Evolutionary conservation across 2,888 invertebrate species (phyloP).

Genomic region (Hirtodrosophila duncani): DNA sequence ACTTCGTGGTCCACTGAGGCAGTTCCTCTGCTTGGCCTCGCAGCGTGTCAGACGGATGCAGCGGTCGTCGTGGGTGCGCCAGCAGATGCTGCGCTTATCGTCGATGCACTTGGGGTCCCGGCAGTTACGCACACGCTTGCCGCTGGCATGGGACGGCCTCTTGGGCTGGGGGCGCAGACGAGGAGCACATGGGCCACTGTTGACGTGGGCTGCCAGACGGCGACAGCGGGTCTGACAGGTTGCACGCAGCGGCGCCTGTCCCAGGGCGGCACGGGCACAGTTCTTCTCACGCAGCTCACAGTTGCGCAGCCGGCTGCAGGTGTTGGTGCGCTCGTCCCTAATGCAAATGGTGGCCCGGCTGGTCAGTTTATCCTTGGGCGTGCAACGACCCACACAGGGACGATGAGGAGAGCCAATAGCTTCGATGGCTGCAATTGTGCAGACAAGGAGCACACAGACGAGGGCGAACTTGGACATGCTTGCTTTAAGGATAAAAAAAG

Average conservation of each 20-base stretch:
- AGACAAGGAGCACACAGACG: slow-evolving; percentile 33
- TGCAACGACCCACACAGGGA: slow-evolving; percentile 43
- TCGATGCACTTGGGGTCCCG: slow-evolving; percentile 6
- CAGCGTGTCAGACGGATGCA: slow-evolving; percentile 52
- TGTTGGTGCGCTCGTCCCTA: slow-evolving; percentile 27
- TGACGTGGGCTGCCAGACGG: slow-evolving; percentile 1
- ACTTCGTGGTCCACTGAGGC: slow-evolving; percentile 19
- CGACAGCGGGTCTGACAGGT: slow-evolving; percentile 24
- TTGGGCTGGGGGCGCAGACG: background rate
- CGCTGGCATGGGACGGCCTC: slow-evolving; percentile 2
- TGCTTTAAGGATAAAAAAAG: too few relatives aligned
- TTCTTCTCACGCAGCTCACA: slow-evolving; percentile 59
- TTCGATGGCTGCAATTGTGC: slow-evolving; percentile 29
- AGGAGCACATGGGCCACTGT: slow-evolving; percentile 27
- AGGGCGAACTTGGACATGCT: slow-evolving; percentile 35
- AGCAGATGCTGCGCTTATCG: slow-evolving; percentile 41
- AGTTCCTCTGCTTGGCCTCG: slow-evolving; percentile 54
- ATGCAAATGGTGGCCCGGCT: slow-evolving; percentile 37
- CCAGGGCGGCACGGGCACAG: slow-evolving; percentile 34
- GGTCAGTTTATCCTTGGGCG: slow-evolving; percentile 22
- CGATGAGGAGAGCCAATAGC: background rate
- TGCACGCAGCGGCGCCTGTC: slow-evolving; percentile 4
- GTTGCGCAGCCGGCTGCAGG: slow-evolving; percentile 45
- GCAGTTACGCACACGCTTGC: slow-evolving; percentile 9
- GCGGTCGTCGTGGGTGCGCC: slow-evolving; percentile 35